Percentiles rank a stretch among this genome's conserved stretches.
These are phyloP conservation scores for Pseudomyrmex dendroicus DNA, from an alignment of 1,140 invertebrate species.

Conservation along the genomic window DNA sequence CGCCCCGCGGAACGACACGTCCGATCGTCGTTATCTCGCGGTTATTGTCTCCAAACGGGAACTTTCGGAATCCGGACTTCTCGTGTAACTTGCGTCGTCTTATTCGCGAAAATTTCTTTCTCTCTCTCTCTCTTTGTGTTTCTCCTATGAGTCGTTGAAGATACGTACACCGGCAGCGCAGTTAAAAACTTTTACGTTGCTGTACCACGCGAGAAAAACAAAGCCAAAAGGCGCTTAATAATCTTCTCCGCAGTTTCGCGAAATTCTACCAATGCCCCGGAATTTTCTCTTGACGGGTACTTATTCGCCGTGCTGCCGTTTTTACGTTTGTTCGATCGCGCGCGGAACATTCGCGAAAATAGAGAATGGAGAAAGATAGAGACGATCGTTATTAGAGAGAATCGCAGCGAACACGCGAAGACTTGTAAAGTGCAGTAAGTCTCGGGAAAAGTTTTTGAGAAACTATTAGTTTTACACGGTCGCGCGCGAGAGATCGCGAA, in stretches of 20 bases:
- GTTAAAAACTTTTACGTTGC: neutral
- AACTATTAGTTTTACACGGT: conserved; percentile 17
- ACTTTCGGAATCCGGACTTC: neutral
- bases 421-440: neutral
- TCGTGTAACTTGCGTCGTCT: conserved; percentile 2
- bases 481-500: conserved; percentile 21
- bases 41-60: neutral
- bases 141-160: too few species aligned
- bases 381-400: neutral
- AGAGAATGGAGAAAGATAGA: neutral
- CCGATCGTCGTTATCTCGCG: conserved; percentile 27
- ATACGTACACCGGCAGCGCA: neutral
- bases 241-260: neutral
- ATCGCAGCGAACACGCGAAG: neutral
- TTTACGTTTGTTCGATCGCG: neutral
- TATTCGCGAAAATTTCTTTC: too few species aligned
- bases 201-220: neutral
- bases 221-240: neutral
- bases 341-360: too few species aligned
- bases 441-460: neutral
- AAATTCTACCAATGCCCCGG: neutral
- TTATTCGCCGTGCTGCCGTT: neutral
- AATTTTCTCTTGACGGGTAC: neutral
- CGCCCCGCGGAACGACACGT: neutral
- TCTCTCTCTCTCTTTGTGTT: too few species aligned